Percentiles rank a stretch among this genome's conserved stretches.
These are phyloP conservation scores for Erethizon dorsatum DNA, from an alignment of 2,797 vertebrate species.

Conservation along the genomic window DNA sequence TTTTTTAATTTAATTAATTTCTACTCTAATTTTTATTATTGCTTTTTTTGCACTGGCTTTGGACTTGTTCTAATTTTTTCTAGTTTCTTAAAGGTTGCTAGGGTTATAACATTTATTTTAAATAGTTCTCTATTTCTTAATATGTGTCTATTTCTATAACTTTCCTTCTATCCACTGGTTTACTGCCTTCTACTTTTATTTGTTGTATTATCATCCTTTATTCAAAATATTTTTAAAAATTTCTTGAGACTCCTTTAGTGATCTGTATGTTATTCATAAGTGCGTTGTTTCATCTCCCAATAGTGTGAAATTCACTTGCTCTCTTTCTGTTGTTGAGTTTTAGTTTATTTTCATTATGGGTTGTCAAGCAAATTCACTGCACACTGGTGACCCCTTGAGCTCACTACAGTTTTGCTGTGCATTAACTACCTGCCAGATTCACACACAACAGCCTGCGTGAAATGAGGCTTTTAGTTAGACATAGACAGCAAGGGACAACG, in stretches of 20 bases:
- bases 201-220: background rate
- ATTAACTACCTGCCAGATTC: background rate
- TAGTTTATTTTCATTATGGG: background rate
- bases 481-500: background rate
- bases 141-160: background rate
- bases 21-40: background rate
- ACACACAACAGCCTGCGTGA: background rate
- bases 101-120: background rate
- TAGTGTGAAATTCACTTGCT: background rate
- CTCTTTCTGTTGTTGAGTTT: background rate
- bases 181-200: background rate
- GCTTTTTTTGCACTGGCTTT: background rate
- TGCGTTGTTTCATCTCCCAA: background rate
- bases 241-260: background rate
- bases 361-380: background rate
- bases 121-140: background rate
- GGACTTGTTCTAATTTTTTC: background rate
- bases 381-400: background rate
- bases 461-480: background rate
- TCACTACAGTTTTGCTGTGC: no score
- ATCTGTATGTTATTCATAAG: background rate
- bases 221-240: background rate
- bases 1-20: background rate
- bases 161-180: background rate
- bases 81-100: background rate